Evolutionary conservation across 2,797 vertebrate species (phyloP).

Genomic region (Cynopterus sphinx): DNA sequence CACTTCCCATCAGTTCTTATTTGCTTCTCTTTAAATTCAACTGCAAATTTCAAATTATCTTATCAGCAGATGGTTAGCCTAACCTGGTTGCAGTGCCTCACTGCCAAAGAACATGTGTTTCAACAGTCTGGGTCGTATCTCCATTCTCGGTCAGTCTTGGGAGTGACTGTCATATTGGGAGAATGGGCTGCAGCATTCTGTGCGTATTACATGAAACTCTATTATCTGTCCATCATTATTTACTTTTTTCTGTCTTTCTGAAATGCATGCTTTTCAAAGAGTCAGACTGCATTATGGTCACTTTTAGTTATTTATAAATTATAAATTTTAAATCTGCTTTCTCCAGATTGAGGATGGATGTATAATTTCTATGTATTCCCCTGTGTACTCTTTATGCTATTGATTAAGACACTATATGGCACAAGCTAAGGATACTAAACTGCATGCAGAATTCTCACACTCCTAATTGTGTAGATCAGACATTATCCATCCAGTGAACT

Average conservation of each 20-base stretch:
- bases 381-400: not conserved
- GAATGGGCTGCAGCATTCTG: fast-evolving
- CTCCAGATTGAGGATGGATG: not conserved
- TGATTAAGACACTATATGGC: not conserved
- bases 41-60: not conserved
- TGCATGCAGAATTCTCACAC: not conserved
- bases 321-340: constrained; percentile 3
- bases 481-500: not conserved
- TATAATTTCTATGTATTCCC: not conserved
- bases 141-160: not conserved
- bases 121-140: too few species aligned
- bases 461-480: not conserved
- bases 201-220: too few species aligned
- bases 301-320: not conserved
- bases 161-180: not conserved
- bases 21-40: not conserved
- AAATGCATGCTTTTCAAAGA: constrained; percentile 9
- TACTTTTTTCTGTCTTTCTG: not conserved
- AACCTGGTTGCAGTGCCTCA: fast-evolving
- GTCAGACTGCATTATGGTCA: not conserved
- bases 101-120: not conserved
- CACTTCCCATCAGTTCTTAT: not conserved
- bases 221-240: not conserved
- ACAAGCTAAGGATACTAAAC: not conserved
- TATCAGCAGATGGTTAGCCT: not conserved